Evolutionary conservation across 30 jellyfish, hydroid and myxozoan species (phyloP).

Genomic region (Cassiopea andromeda): DNA sequence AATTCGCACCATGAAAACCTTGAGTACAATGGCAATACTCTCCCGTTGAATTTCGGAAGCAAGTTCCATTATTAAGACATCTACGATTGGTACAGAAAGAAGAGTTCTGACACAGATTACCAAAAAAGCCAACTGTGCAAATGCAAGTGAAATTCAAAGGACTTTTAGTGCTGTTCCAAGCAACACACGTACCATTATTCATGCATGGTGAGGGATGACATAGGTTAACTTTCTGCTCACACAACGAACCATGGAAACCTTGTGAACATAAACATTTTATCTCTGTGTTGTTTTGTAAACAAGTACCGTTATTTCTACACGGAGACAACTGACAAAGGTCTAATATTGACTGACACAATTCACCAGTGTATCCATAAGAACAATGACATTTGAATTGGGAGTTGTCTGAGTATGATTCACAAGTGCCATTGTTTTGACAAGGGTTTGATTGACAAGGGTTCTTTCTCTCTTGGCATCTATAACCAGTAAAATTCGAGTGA

Average conservation of each 20-base stretch:
- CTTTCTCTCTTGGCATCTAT: background rate
- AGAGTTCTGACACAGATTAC: conserved; percentile 18
- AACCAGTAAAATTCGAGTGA: conserved; percentile 9
- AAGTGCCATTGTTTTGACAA: conserved; percentile 53
- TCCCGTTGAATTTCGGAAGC: conserved; percentile 1
- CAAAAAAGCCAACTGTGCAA: conserved; percentile 29
- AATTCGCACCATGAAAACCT: conserved; percentile 28
- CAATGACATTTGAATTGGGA: conserved; percentile 24
- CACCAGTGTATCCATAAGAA: conserved; percentile 47
- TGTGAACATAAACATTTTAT: conserved; percentile 24
- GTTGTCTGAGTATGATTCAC: background rate
- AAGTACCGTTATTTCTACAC: conserved; percentile 38
- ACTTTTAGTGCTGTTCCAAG: background rate
- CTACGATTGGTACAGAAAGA: background rate
- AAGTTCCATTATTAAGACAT: conserved; percentile 21
- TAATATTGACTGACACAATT: conserved; percentile 9
- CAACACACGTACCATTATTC: conserved; percentile 50
- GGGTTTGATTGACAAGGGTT: background rate
- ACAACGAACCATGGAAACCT: conserved; percentile 4
- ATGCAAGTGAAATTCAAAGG: conserved; percentile 6
- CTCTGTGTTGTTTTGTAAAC: conserved; percentile 1
- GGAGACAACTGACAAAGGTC: conserved; percentile 18
- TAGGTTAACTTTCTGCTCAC: conserved; percentile 36
- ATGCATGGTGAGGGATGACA: conserved; percentile 42
- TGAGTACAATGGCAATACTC: conserved; percentile 23